A percentile compares a stretch with the other conserved stretches of the same genome.
Conservation (phyloP, 1,140 invertebrate genomes). For the Laupala kohalensis region DNA sequence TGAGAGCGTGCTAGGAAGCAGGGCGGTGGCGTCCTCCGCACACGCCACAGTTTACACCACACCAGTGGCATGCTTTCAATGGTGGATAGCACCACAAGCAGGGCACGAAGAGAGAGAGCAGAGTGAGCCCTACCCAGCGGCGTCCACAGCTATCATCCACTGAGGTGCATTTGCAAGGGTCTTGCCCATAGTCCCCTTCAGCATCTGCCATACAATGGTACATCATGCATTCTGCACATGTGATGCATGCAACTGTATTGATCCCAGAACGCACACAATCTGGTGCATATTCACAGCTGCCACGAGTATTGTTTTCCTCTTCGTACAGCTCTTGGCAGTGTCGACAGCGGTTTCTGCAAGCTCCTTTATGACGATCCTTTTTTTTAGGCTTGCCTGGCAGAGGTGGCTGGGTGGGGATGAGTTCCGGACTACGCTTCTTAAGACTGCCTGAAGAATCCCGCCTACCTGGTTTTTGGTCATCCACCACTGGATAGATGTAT, state of each 20-base stretch:
- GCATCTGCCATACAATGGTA: constrained; percentile 86
- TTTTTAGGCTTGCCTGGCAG: constrained; percentile 16
- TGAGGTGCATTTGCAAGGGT: constrained; percentile 60
- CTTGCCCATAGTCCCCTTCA: constrained; percentile 63
- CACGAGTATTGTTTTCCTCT: constrained; percentile 65
- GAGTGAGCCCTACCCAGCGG: constrained; percentile 68
- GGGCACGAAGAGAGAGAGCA: constrained; percentile 77
- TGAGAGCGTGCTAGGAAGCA: constrained; percentile 31
- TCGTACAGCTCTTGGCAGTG: constrained; percentile 60
- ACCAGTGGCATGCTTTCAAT: constrained; percentile 67
- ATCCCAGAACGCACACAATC: constrained; percentile 70
- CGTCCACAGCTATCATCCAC: constrained; percentile 40
- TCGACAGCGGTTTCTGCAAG: constrained; percentile 31
- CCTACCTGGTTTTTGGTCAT: constrained; percentile 32
- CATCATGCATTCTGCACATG: constrained; percentile 71
- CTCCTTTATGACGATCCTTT: constrained; percentile 24
- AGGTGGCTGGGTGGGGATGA: constrained; percentile 10
- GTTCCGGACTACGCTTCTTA: constrained; percentile 39
- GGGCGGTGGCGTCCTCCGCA: constrained; percentile 75
- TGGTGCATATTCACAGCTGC: constrained; percentile 78
- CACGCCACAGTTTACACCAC: constrained; percentile 59
- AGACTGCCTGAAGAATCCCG: constrained; percentile 42
- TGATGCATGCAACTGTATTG: constrained; percentile 69
- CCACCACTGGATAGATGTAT: constrained; percentile 67
- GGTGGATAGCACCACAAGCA: constrained; percentile 89